A percentile compares a stretch with the other conserved stretches of the same genome.
phyloP scores from a whole-genome alignment of 2,888 invertebrate species.

The Beris morrisii region DNA sequence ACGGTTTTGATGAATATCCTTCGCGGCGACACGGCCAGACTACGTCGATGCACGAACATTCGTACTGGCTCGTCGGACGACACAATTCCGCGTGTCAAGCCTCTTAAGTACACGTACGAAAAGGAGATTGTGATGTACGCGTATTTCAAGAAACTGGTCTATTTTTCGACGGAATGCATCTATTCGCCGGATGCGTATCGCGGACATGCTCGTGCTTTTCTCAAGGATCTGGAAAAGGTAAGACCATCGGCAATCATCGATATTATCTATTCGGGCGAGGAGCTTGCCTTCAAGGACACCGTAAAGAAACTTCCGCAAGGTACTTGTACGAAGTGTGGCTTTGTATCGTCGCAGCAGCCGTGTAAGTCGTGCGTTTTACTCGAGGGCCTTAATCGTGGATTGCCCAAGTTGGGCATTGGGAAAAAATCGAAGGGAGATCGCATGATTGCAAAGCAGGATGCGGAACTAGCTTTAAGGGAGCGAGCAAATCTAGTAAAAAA shows the following conservation, averaged over 20 bases:
- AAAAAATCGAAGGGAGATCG: slow-evolving; percentile 80
- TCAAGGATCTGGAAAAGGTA: slow-evolving; percentile 94
- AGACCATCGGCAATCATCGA: slow-evolving; percentile 90
- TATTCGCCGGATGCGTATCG: slow-evolving; percentile 98
- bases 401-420: slow-evolving; percentile 88
- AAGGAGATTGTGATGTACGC: slow-evolving; percentile 99
- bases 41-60: slow-evolving; percentile 89
- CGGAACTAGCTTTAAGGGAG: slow-evolving; percentile 50
- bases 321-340: slow-evolving; percentile 83
- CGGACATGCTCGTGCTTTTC: slow-evolving; percentile 83
- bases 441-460: slow-evolving; percentile 62
- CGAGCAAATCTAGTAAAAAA: slow-evolving; percentile 55
- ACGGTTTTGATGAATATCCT: slow-evolving; percentile 97
- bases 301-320: slow-evolving; percentile 80
- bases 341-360: slow-evolving; percentile 86
- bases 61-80: slow-evolving; percentile 71
- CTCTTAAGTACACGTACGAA: slow-evolving; percentile 96
- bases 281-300: slow-evolving; percentile 77
- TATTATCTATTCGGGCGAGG: slow-evolving; percentile 90
- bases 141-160: slow-evolving; percentile 91
- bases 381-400: slow-evolving; percentile 92
- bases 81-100: slow-evolving; percentile 89
- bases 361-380: slow-evolving; percentile 96
- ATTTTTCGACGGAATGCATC: slow-evolving; percentile 98
- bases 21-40: slow-evolving; percentile 91